These are phyloP conservation scores for Uria aalge DNA, from an alignment of 2,113 vertebrate species.

Conservation along the genomic window DNA sequence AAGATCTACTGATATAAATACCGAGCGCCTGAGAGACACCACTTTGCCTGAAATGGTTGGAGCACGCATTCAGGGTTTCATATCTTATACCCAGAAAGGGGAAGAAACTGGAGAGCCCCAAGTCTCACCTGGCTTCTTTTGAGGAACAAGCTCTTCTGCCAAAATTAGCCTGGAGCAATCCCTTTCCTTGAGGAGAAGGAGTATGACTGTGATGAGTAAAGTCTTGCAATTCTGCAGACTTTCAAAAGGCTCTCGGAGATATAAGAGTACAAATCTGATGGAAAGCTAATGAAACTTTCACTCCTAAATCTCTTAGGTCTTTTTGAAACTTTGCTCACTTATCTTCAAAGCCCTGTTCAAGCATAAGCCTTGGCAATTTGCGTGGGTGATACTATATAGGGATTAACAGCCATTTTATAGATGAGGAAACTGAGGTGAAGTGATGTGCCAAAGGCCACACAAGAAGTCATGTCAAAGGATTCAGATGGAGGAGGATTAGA, in stretches of 20 bases:
- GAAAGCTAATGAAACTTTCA: conserved; percentile 64
- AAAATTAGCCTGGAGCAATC: conserved; percentile 26
- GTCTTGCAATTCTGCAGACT: conserved; percentile 38
- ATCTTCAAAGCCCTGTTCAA: conserved; percentile 60
- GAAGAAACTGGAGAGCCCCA: neutral
- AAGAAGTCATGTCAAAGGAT: conserved; percentile 28
- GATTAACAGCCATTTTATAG: conserved; percentile 62
- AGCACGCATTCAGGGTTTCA: neutral
- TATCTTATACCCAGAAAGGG: neutral
- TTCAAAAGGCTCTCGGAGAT: conserved; percentile 51
- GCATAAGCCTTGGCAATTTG: conserved; percentile 55
- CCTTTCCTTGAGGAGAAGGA: conserved; percentile 30
- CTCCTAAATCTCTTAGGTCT: conserved; percentile 53
- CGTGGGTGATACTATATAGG: conserved; percentile 52
- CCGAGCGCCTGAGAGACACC: neutral
- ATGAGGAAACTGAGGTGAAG: conserved; percentile 61
- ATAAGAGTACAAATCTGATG: conserved; percentile 52
- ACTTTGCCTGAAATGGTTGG: neutral
- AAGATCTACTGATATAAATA: neutral
- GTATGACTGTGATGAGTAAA: conserved; percentile 39
- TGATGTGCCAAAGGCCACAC: conserved; percentile 61
- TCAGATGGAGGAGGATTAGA: conserved; percentile 31
- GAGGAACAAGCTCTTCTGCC: conserved; percentile 45
- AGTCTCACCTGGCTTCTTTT: conserved; percentile 30
- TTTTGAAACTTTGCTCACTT: conserved; percentile 63